These are phyloP conservation scores for Leucophenga montana DNA, from an alignment of 2,888 invertebrate species.

Conservation along the genomic window DNA sequence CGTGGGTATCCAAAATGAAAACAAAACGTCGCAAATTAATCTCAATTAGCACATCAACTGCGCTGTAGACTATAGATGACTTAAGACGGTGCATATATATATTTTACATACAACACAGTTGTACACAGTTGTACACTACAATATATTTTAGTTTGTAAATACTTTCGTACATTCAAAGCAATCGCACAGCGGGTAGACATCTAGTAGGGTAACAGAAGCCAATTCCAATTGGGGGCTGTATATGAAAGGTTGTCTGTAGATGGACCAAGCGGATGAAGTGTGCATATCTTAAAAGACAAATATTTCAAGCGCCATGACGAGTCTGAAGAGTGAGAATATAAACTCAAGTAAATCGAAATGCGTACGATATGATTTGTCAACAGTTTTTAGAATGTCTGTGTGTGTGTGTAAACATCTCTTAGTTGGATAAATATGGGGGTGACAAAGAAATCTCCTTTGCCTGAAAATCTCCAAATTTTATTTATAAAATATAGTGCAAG, in stretches of 20 bases:
- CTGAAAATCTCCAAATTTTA: no score
- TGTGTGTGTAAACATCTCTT: not conserved
- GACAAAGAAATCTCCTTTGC: no score
- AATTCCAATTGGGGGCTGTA: not conserved
- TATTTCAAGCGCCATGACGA: no score
- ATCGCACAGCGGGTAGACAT: not conserved
- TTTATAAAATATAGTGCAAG: no score
- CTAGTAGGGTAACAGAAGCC: not conserved
- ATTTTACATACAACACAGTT: conserved; percentile 13
- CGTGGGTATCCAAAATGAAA: not conserved
- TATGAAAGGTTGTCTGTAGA: not conserved
- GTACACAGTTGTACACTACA: conserved; percentile 9
- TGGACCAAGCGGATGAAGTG: not conserved
- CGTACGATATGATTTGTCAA: not conserved
- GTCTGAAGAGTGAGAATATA: no score
- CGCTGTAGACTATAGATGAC: conserved; percentile 11
- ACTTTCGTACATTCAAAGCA: not conserved
- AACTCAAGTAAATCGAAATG: not conserved
- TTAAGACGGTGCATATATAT: conserved; percentile 26
- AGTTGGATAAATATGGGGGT: no score
- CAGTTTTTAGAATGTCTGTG: not conserved
- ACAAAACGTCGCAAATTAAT: conserved; percentile 15
- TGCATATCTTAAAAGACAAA: not conserved
- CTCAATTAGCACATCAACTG: conserved; percentile 20
- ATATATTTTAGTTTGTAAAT: conserved; percentile 14